Percentiles rank a stretch among this genome's conserved stretches.
Conservation (phyloP, 1,140 invertebrate genomes). For the Aporrectodea caliginosa region DNA sequence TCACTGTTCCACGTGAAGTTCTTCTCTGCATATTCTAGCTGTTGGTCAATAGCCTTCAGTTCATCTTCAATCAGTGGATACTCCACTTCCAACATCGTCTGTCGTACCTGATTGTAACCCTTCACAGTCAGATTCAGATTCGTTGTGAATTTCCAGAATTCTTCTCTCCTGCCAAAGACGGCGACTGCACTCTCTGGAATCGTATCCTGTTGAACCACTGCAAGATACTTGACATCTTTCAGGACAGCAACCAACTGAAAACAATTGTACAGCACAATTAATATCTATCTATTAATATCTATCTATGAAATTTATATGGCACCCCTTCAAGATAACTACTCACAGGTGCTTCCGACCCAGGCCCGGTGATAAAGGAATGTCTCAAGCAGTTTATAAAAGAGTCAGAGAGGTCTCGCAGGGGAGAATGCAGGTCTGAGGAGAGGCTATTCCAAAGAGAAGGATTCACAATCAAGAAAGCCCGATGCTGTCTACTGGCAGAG, state of each 20-base stretch:
- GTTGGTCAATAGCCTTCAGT: conserved; percentile 73
- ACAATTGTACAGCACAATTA: neutral
- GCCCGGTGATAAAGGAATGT: too few relatives aligned
- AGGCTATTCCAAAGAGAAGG: too few relatives aligned
- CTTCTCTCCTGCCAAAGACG: conserved; percentile 54
- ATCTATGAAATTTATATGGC: neutral
- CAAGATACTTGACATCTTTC: conserved; percentile 58
- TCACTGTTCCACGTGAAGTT: conserved; percentile 77
- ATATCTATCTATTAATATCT: neutral
- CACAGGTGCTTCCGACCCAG: neutral
- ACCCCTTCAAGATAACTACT: neutral
- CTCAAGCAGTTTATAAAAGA: too few relatives aligned
- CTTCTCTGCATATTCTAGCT: conserved; percentile 71
- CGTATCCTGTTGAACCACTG: conserved; percentile 46
- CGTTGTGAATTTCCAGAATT: conserved; percentile 52
- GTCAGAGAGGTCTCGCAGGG: too few relatives aligned
- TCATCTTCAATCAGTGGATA: conserved; percentile 75
- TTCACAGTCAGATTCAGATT: conserved; percentile 55
- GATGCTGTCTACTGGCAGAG: too few relatives aligned
- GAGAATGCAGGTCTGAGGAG: too few relatives aligned
- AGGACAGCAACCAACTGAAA: conserved; percentile 54
- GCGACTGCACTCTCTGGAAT: conserved; percentile 52
- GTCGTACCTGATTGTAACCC: conserved; percentile 71
- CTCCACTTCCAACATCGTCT: conserved; percentile 74
- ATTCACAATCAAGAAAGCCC: too few relatives aligned